Conservation (phyloP, 37 sponge, comb jelly and placozoan species). For the Theonella swinhoei region DNA sequence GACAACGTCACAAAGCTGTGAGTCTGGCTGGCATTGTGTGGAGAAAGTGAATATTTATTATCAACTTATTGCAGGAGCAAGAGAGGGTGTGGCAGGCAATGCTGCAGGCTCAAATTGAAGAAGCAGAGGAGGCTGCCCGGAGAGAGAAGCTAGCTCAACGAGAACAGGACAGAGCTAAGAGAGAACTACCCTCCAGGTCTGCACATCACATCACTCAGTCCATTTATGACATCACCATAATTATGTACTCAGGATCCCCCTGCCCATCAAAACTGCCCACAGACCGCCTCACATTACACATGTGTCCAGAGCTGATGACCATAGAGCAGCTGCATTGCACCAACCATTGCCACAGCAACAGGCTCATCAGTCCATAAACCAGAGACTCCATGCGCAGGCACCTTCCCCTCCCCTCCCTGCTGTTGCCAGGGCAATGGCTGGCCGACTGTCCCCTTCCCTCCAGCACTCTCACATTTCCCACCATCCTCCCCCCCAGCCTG, state of each 20-base stretch:
- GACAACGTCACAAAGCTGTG: conserved; percentile 31
- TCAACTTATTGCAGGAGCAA: neutral
- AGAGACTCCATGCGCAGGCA: no score
- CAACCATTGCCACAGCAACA: neutral
- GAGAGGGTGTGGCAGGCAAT: conserved; percentile 3
- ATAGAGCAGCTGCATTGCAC: neutral
- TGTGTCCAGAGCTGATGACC: neutral
- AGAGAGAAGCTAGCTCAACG: neutral
- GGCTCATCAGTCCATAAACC: no score
- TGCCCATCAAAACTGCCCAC: no score
- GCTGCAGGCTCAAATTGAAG: conserved; percentile 12
- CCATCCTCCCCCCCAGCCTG: no score
- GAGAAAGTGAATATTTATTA: neutral
- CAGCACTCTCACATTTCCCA: neutral
- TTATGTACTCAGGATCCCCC: no score
- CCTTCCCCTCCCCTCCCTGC: neutral
- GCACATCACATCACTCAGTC: no score
- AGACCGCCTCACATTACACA: no score
- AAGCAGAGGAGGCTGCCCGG: conserved; percentile 23
- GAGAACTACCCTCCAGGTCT: no score
- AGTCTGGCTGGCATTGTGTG: neutral
- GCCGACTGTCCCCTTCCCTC: neutral
- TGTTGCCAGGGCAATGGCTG: neutral
- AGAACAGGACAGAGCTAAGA: no score
- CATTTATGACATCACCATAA: no score